phyloP scores from a whole-genome alignment of 2,113 vertebrate species.

The Ariopsis seemanni region DNA sequence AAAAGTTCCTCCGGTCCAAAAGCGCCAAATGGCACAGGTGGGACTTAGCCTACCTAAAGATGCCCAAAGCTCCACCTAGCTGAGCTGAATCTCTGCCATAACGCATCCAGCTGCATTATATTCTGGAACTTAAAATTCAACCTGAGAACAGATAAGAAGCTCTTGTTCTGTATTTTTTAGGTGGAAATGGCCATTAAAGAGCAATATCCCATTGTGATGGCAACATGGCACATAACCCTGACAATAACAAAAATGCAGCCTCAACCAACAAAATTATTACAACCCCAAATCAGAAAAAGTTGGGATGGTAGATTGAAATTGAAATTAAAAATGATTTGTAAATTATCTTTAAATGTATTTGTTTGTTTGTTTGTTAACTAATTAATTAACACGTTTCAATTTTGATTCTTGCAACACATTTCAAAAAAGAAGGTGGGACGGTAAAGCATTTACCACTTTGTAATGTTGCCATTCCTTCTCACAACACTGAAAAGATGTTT shows the following conservation, averaged over 20 bases:
- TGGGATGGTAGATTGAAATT: too few species aligned
- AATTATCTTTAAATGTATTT: too few species aligned
- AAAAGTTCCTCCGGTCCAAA: too few species aligned
- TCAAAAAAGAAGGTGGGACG: too few species aligned
- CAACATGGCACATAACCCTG: not conserved
- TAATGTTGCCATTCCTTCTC: too few species aligned
- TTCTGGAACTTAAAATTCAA: not conserved
- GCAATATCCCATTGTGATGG: not conserved
- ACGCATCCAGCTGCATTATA: not conserved
- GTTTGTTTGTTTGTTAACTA: too few species aligned
- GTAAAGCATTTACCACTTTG: too few species aligned
- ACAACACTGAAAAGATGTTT: too few species aligned
- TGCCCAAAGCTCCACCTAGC: not conserved
- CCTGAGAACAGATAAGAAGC: not conserved
- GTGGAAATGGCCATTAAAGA: not conserved
- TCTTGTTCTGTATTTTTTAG: not conserved
- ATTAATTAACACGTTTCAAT: too few species aligned
- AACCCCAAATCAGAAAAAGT: too few species aligned
- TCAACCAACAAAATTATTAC: not conserved
- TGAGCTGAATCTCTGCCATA: not conserved
- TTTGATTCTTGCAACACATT: too few species aligned
- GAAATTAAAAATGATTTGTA: too few species aligned
- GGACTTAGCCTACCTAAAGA: not conserved
- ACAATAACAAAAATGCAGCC: not conserved
- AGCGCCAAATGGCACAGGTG: not conserved